Conservation (phyloP, 2,797 vertebrate species). For the Phoebastria nigripes region DNA sequence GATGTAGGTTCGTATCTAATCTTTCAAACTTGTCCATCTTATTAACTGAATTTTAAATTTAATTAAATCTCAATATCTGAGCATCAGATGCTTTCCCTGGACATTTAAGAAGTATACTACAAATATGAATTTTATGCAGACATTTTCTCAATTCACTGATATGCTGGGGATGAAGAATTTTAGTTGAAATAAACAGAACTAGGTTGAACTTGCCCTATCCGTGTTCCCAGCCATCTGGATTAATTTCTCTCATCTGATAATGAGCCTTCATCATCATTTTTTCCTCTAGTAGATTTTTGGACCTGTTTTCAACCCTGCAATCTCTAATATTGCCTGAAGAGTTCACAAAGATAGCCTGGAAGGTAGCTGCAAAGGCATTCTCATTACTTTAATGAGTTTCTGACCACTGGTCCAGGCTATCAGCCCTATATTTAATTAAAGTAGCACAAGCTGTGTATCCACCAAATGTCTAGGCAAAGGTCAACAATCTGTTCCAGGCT, state of each 20-base stretch:
- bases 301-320: conserved; percentile 5
- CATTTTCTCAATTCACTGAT: background rate
- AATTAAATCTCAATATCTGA: background rate
- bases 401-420: conserved; percentile 52
- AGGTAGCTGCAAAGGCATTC: conserved; percentile 34
- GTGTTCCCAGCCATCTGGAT: conserved; percentile 23
- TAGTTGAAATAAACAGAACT: background rate
- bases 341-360: conserved; percentile 32
- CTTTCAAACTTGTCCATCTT: background rate
- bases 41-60: background rate
- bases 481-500: conserved; percentile 30
- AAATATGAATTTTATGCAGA: background rate
- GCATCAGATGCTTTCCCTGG: background rate
- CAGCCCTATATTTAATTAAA: conserved; percentile 52
- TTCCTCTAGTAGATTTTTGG: conserved; percentile 12
- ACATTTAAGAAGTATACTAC: background rate
- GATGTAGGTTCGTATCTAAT: background rate
- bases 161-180: background rate
- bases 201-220: conserved; percentile 1
- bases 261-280: conserved; percentile 14
- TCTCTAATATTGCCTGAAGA: conserved; percentile 40
- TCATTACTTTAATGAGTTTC: conserved; percentile 62
- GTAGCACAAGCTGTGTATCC: conserved; percentile 7
- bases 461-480: conserved; percentile 52
- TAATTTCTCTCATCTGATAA: conserved; percentile 40